Evolutionary conservation across 2,888 invertebrate species (phyloP), one percentile per base, ranked within the genome.

Genomic region (Drosophila niveifrons): DNA sequence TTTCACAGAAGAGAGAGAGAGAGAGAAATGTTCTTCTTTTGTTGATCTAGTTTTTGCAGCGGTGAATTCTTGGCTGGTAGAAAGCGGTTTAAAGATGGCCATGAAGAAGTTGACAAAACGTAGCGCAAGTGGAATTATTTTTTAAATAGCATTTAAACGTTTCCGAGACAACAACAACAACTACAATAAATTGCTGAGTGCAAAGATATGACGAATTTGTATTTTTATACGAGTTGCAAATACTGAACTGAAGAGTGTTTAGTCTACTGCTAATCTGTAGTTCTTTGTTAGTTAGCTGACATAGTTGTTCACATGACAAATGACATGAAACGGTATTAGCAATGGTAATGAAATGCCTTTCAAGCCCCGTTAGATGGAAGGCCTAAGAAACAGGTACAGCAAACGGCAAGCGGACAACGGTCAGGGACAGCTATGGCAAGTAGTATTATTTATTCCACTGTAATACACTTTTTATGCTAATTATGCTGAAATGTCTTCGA

Each of bases 301-400:
- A 75, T 58, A 57, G 39, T 57, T 57, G 46, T 46, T 50, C 65
- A 56, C 66, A 72, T 66, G 74, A 76, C 78, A 76, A 68, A 65
- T 62, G 74, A 67, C 74, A 68, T 70, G 69, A 65, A 76, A 76
- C 77, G 77, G 65, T 36, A 47, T 66, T 66, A 66, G 52, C 46
- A 58, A 61, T 50, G 69, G 61, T 68, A 69, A 78, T 78, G 66
- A 77, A 75, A 72, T 75, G 78, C 51, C 59, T 66, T 77, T 52
- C 48, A 15, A 63, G 72, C 47, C 62, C 62, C 48, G 53, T 44
- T 65, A 55, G 18, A 34, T 15, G 43, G 2, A 50, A 48, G 64
- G 50, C 15, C 56, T 63, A 53, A 44, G 31, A 43, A 55, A 31
- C 31, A 29, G 29, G 8, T n/a, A 29, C 29, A 39, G 36, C 36